Evolutionary conservation across 2,797 vertebrate species (phyloP).

Genomic region (Xerus rutilus): DNA sequence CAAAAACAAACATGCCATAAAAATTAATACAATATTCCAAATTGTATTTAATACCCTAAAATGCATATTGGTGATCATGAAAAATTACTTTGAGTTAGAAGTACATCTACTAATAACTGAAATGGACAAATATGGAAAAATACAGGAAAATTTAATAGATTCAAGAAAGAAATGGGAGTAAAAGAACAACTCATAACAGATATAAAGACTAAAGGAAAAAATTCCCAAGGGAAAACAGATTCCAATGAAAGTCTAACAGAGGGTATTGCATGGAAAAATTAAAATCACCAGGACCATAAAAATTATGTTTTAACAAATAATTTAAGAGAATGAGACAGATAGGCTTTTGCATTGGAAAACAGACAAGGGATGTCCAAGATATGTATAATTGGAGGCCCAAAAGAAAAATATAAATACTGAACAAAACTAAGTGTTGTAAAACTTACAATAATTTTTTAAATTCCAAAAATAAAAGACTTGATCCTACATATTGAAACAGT

Average conservation of each 20-base stretch:
- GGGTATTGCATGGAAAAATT: not conserved
- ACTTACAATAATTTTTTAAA: not conserved
- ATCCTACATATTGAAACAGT: not conserved
- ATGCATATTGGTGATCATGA: not conserved
- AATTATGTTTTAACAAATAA: not conserved
- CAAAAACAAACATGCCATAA: not conserved
- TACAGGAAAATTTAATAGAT: not conserved
- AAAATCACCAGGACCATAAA: not conserved
- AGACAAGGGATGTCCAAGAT: not conserved
- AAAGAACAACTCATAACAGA: not conserved
- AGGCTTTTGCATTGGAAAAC: not conserved
- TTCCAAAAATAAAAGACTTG: not conserved
- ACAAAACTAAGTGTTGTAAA: not conserved
- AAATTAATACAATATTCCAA: not conserved
- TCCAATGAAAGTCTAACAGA: not conserved
- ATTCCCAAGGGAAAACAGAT: not conserved
- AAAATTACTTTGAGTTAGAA: not conserved
- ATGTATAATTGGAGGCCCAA: not conserved
- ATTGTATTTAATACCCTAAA: not conserved
- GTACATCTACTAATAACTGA: not conserved
- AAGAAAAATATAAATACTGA: not conserved
- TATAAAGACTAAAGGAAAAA: not conserved
- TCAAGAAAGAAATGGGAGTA: not conserved
- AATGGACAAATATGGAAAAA: not conserved
- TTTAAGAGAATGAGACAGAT: not conserved